Conservation (phyloP, 2,113 vertebrate genomes). For the Acinonyx jubatus region DNA sequence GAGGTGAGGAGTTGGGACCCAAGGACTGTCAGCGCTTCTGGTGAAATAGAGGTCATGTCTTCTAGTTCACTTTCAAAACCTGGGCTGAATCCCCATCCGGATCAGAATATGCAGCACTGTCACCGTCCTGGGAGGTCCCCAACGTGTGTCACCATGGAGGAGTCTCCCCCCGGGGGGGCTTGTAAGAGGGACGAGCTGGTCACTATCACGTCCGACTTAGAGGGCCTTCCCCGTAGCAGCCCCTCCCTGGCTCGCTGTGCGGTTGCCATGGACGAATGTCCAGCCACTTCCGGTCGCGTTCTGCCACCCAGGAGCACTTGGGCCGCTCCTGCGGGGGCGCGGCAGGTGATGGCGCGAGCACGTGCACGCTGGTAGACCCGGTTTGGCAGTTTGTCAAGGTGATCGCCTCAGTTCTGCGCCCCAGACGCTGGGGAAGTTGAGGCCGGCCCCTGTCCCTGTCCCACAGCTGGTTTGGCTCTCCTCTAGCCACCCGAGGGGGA, state of each 20-base stretch:
- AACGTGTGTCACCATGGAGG: too few relatives aligned
- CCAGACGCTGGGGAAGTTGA: neutral
- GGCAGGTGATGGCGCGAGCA: neutral
- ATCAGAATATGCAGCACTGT: neutral
- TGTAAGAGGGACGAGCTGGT: neutral
- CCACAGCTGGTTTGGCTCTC: neutral
- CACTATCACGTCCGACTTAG: neutral
- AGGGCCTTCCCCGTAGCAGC: neutral
- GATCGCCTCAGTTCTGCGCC: neutral
- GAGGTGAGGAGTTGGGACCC: neutral
- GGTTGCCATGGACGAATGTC: too few relatives aligned
- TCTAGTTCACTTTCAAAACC: neutral
- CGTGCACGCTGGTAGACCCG: too few relatives aligned
- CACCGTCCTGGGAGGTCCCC: neutral
- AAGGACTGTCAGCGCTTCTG: neutral
- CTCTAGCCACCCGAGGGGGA: neutral
- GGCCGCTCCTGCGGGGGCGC: neutral
- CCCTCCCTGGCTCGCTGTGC: neutral
- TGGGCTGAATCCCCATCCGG: too few relatives aligned
- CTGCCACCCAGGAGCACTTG: neutral
- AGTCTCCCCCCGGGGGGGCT: neutral
- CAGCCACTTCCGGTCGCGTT: neutral
- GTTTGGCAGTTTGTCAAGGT: neutral
- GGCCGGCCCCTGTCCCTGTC: neutral
- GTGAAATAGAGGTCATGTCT: neutral